These are phyloP conservation scores for Eupeodes luniger DNA, from an alignment of 2,888 invertebrate genomes.

Conservation along the genomic window DNA sequence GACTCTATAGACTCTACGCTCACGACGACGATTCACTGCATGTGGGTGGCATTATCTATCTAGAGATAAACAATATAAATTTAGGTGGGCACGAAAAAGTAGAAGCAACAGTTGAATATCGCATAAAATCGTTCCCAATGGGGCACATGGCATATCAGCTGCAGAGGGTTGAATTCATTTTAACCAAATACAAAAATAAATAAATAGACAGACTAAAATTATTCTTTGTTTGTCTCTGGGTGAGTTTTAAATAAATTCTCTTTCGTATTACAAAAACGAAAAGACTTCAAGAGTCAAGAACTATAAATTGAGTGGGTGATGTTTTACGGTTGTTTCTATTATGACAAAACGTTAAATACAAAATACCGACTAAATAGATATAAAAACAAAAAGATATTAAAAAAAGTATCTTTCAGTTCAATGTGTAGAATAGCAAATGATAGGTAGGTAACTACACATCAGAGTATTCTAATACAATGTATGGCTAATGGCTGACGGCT, in stretches of 20 bases:
- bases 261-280: background rate
- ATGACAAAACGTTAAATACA: slow-evolving; percentile 15
- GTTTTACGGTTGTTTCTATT: slow-evolving; percentile 23
- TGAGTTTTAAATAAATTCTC: background rate
- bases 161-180: slow-evolving; percentile 41
- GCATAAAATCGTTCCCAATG: slow-evolving; percentile 25
- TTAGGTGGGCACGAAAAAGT: slow-evolving; percentile 30
- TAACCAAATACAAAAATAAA: slow-evolving; percentile 48
- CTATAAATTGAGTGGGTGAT: slow-evolving; percentile 23
- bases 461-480: background rate
- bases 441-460: background rate
- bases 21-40: slow-evolving; percentile 36
- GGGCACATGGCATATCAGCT: slow-evolving; percentile 15
- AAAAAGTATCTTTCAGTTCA: background rate
- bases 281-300: slow-evolving; percentile 26
- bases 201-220: slow-evolving; percentile 36
- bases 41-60: slow-evolving; percentile 61
- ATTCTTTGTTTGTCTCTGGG: background rate
- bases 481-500: background rate
- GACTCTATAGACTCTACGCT: too few relatives aligned
- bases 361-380: background rate
- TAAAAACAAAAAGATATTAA: background rate
- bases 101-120: slow-evolving; percentile 27
- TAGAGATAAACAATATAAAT: slow-evolving; percentile 45
- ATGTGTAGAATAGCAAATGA: background rate